Evolutionary conservation across 2,797 vertebrate genomes (phyloP).

Genomic region (Podarcis lilfordi): DNA sequence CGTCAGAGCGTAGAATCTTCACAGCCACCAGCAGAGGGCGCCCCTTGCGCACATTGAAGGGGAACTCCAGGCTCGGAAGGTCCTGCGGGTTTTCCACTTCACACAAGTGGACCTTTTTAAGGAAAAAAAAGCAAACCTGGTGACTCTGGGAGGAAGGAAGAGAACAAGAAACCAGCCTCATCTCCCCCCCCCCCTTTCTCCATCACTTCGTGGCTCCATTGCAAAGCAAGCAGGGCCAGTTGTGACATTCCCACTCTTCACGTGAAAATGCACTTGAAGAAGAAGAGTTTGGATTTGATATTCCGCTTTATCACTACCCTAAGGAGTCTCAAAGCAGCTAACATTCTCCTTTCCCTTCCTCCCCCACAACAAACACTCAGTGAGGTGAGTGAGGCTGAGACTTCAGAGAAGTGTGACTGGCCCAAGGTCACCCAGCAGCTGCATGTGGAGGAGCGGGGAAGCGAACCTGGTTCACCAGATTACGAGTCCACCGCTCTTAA

Average conservation of each 20-base stretch:
- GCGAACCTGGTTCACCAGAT: no score
- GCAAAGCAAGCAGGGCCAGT: neutral
- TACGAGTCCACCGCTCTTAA: no score
- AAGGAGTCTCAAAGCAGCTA: no score
- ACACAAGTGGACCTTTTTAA: conserved; percentile 90
- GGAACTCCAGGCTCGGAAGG: conserved; percentile 86
- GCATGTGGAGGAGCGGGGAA: no score
- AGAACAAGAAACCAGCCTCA: neutral
- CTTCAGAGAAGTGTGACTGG: no score
- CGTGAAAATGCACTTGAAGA: neutral
- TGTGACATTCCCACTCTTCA: neutral
- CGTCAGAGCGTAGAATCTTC: conserved; percentile 91
- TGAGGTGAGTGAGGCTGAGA: no score
- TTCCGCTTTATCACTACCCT: no score
- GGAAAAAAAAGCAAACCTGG: neutral
- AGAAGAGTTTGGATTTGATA: no score
- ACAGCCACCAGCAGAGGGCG: conserved; percentile 92
- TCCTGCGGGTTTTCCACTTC: conserved; percentile 92
- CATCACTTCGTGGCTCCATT: neutral
- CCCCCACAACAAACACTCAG: no score
- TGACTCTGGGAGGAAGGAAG: no score
- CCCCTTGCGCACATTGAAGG: conserved; percentile 89
- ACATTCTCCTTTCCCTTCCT: no score
- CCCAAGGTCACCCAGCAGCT: no score
- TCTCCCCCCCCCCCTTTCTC: neutral